These are phyloP conservation scores for Magallana nippona DNA, from an alignment of 2,888 invertebrate species.

Conservation along the genomic window DNA sequence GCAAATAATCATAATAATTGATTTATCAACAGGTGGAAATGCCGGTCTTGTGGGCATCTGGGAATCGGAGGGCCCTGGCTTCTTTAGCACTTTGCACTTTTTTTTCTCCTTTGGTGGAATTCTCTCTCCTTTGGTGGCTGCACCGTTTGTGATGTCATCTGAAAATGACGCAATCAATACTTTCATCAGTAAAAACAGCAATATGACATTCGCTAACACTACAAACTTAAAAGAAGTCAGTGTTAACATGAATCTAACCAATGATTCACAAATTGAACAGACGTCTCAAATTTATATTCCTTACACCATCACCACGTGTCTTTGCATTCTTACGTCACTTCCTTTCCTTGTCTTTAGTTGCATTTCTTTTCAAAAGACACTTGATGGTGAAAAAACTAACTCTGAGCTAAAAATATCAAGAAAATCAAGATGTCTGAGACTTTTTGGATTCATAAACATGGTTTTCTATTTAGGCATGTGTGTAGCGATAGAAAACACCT, in stretches of 20 bases:
- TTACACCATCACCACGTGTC: not conserved
- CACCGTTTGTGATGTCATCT: conserved; percentile 72
- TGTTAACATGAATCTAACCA: not conserved
- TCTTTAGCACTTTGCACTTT: conserved; percentile 80
- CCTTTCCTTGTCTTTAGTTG: not conserved
- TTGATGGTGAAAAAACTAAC: not conserved
- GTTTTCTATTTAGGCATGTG: not conserved
- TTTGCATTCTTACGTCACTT: not conserved
- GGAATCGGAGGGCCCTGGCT: conserved; percentile 74
- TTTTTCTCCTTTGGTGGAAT: conserved; percentile 79
- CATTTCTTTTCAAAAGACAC: not conserved
- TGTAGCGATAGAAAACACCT: conserved; percentile 75
- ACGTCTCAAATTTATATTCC: not conserved
- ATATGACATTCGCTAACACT: too few species aligned
- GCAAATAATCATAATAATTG: not conserved
- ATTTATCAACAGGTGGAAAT: conserved; percentile 67
- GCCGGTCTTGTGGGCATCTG: conserved; percentile 74
- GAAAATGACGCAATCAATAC: not conserved
- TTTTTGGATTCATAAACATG: conserved; percentile 9
- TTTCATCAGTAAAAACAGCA: too few species aligned
- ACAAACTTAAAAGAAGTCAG: not conserved
- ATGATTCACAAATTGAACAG: not conserved
- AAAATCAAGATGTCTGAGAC: not conserved
- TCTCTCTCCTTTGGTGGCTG: conserved; percentile 79
- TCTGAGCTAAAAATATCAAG: not conserved